These are phyloP conservation scores for Emydocephalus ijimae DNA, from an alignment of 2,113 vertebrate species.

Conservation along the genomic window DNA sequence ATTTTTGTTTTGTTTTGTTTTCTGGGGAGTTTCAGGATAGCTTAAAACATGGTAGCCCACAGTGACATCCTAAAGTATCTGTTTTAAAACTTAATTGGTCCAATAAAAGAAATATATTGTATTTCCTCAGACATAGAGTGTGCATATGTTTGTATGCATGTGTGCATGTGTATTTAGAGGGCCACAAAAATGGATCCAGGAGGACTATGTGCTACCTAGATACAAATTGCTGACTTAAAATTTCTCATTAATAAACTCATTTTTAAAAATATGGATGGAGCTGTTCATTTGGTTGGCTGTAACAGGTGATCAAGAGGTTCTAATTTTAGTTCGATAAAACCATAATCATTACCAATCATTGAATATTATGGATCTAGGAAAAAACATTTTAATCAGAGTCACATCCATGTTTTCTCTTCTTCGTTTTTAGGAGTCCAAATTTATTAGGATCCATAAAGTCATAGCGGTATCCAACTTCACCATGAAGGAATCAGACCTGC, in stretches of 20 bases:
- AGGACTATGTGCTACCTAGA: not conserved
- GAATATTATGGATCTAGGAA: not conserved
- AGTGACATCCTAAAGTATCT: not conserved
- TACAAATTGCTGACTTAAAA: not conserved
- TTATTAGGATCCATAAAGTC: slow-evolving; percentile 83
- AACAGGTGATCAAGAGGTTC: not conserved
- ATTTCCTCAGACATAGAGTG: not conserved
- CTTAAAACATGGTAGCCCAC: not conserved
- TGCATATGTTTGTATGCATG: not conserved
- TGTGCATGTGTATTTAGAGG: not conserved
- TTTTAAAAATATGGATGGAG: not conserved
- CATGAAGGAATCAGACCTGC: slow-evolving; percentile 74
- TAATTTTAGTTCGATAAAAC: not conserved
- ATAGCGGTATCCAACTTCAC: slow-evolving; percentile 84
- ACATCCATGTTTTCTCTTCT: not conserved
- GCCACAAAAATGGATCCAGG: not conserved
- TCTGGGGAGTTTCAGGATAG: not conserved
- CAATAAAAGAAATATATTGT: not conserved
- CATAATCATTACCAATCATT: not conserved
- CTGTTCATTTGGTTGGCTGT: not conserved
- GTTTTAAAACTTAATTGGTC: not conserved
- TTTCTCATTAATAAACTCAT: not conserved
- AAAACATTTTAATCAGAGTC: not conserved
- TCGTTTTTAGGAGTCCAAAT: slow-evolving; percentile 80
- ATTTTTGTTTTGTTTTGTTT: not conserved